Percentiles rank a stretch among this genome's conserved stretches.
phyloP scores from a whole-genome alignment of 2,797 vertebrate genomes.

The Novumbra hubbsi region DNA sequence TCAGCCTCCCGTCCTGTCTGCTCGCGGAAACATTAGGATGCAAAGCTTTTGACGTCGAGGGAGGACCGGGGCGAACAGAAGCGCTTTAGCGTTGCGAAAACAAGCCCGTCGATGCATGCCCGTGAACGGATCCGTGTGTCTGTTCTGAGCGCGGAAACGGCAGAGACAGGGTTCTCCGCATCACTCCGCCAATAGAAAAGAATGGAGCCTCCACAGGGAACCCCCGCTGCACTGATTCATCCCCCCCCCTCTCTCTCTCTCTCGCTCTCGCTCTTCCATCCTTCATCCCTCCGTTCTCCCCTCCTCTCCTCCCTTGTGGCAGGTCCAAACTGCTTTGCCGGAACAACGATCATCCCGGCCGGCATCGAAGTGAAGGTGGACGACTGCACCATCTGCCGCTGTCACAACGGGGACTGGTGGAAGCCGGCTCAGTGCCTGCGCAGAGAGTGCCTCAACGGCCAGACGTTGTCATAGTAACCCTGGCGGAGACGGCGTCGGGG shows the following conservation, averaged over 20 bases:
- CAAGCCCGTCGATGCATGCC: constrained; percentile 76
- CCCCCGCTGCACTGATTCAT: constrained; percentile 51
- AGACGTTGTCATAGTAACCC: constrained; percentile 82
- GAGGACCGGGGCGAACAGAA: constrained; percentile 75
- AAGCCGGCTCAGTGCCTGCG: constrained; percentile 97
- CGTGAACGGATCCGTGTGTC: constrained; percentile 76
- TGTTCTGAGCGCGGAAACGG: constrained; percentile 67
- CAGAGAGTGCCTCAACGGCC: constrained; percentile 96
- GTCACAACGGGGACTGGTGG: constrained; percentile 99
- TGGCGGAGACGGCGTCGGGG: constrained; percentile 38
- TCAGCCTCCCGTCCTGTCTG: constrained; percentile 64
- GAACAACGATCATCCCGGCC: constrained; percentile 97
- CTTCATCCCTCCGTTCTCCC: constrained; percentile 25
- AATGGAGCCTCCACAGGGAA: constrained; percentile 61
- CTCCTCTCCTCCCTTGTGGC: constrained; percentile 56
- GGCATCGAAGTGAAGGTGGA: constrained; percentile 99
- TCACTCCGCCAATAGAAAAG: constrained; percentile 55
- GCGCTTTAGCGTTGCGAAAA: constrained; percentile 80
- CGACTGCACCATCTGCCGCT: constrained; percentile 99
- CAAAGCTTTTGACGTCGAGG: constrained; percentile 72
- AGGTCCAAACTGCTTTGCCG: constrained; percentile 99
- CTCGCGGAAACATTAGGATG: constrained; percentile 72
- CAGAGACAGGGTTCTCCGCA: constrained; percentile 57
- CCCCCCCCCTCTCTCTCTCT: constrained; percentile 52
- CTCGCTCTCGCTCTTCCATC: constrained; percentile 27